Evolutionary conservation across 2,797 vertebrate species (phyloP).

Genomic region (Lithobates sylvaticus): DNA sequence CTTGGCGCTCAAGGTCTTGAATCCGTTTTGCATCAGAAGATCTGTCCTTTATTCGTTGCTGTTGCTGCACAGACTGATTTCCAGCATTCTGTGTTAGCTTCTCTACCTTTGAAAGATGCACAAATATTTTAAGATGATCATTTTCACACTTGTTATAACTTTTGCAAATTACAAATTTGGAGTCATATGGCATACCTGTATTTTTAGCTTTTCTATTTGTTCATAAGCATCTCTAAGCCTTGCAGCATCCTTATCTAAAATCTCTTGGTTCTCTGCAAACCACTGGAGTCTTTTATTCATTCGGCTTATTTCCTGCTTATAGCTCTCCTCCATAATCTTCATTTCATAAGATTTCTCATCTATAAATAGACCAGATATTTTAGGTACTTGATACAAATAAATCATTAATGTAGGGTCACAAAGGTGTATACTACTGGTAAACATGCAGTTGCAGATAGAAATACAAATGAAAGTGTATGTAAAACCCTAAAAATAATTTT

Average conservation of each 20-base stretch:
- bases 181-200: slow-evolving; percentile 76
- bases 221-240: slow-evolving; percentile 84
- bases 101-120: slow-evolving; percentile 78
- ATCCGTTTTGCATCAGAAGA: slow-evolving; percentile 83
- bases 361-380: slow-evolving; percentile 63
- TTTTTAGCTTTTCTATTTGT: slow-evolving; percentile 83
- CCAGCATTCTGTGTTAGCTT: slow-evolving; percentile 82
- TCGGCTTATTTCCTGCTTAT: slow-evolving; percentile 82
- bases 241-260: slow-evolving; percentile 85
- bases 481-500: too few species aligned
- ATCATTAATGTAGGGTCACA: too few species aligned
- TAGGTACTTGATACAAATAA: background rate
- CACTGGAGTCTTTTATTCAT: slow-evolving; percentile 87
- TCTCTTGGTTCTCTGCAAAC: slow-evolving; percentile 93
- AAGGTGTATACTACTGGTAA: too few species aligned
- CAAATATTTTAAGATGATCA: background rate
- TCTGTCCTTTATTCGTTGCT: slow-evolving; percentile 81
- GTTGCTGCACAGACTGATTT: slow-evolving; percentile 76
- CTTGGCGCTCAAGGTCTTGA: slow-evolving; percentile 89
- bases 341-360: slow-evolving; percentile 83
- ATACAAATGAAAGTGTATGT: too few species aligned
- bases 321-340: slow-evolving; percentile 80
- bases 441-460: too few species aligned
- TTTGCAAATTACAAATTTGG: background rate
- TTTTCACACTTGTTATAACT: background rate